phyloP scores from a whole-genome alignment of 2,888 invertebrate genomes.

The Nebria salina region DNA sequence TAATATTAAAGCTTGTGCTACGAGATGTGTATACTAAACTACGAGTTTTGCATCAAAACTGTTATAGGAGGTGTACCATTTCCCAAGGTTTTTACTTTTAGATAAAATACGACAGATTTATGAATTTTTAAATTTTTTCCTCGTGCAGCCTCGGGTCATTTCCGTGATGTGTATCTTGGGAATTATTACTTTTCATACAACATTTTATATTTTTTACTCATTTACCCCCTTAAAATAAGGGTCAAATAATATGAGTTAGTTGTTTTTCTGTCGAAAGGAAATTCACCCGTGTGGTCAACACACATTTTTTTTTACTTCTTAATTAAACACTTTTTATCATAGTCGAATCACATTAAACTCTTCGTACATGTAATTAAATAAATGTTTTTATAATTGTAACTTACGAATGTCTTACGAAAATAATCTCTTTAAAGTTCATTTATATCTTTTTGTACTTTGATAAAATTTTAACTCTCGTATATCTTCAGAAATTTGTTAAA shows the following conservation, averaged over 20 bases:
- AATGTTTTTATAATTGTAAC: neutral
- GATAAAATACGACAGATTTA: neutral
- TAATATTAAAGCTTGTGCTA: neutral
- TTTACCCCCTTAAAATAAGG: neutral
- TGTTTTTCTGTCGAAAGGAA: neutral
- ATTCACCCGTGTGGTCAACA: neutral
- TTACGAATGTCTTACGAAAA: neutral
- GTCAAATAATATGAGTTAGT: neutral
- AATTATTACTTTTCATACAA: neutral
- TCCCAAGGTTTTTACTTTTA: neutral
- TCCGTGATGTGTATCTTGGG: slow-evolving; percentile 1
- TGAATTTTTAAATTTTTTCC: neutral
- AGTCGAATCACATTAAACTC: no score
- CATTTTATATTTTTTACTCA: neutral
- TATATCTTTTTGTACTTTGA: neutral
- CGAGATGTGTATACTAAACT: neutral
- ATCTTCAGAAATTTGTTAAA: neutral
- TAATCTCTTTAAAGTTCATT: neutral
- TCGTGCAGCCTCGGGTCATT: neutral
- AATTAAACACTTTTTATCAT: no score
- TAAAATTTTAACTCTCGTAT: neutral
- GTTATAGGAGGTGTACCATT: neutral
- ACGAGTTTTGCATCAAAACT: neutral
- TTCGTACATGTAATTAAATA: no score
- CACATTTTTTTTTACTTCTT: no score